phyloP scores from a whole-genome alignment of 2,113 vertebrate species.

The Romanogobio albipinnatus region DNA sequence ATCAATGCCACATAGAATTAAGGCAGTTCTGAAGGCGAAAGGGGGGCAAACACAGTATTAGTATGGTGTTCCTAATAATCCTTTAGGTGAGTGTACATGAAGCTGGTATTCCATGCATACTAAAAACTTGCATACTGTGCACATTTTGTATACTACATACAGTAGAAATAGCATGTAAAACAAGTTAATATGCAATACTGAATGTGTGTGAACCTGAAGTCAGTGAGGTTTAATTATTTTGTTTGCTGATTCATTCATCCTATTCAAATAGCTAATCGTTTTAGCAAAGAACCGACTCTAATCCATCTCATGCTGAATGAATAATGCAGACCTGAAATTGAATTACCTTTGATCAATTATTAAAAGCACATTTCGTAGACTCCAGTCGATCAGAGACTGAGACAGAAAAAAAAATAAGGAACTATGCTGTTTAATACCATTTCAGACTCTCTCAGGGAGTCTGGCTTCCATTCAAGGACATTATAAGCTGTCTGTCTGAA shows the following conservation, averaged over 20 bases:
- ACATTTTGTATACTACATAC: background rate
- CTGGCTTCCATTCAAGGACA: background rate
- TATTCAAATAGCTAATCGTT: conserved; percentile 40
- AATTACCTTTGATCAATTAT: conserved; percentile 75
- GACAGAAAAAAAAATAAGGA: background rate
- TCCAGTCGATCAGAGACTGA: conserved; percentile 46
- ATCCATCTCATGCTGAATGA: conserved; percentile 62
- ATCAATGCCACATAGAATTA: no score
- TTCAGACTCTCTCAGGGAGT: background rate
- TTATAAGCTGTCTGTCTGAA: background rate
- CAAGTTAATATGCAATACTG: background rate
- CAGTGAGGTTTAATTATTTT: background rate
- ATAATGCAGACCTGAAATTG: conserved; percentile 68
- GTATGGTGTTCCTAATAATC: no score
- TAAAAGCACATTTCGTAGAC: conserved; percentile 65
- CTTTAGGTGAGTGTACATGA: no score
- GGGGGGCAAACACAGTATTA: no score
- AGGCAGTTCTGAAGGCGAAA: no score
- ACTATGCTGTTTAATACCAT: background rate
- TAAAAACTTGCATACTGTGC: background rate
- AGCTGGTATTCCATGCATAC: background rate
- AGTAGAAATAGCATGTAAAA: background rate
- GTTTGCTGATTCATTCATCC: background rate
- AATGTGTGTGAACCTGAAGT: background rate
- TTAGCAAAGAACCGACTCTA: conserved; percentile 53